Conservation (phyloP, 2,113 vertebrate species). For the Eptesicus fuscus region DNA sequence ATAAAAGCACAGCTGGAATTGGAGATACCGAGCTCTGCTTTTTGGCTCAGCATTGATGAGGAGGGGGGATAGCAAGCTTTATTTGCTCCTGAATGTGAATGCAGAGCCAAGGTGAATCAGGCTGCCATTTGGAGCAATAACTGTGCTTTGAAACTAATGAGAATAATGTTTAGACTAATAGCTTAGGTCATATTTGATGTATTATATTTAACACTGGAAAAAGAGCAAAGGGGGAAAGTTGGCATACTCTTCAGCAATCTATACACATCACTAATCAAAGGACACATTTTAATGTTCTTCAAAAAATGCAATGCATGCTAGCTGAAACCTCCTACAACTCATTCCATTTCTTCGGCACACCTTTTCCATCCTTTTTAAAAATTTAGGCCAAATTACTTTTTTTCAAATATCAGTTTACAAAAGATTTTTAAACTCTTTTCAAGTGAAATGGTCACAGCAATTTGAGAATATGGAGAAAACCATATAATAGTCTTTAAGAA, state of each 20-base stretch:
- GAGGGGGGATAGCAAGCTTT: neutral
- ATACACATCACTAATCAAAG: neutral
- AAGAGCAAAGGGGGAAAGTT: constrained; percentile 14
- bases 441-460: neutral
- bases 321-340: neutral
- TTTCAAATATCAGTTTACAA: neutral
- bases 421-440: neutral
- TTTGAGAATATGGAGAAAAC: neutral
- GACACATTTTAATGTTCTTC: constrained; percentile 27
- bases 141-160: constrained; percentile 59
- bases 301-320: neutral
- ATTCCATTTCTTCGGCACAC: neutral
- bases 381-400: neutral
- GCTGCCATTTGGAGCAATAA: constrained; percentile 12
- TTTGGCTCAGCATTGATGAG: neutral
- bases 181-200: constrained; percentile 38
- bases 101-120: constrained; percentile 27
- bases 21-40: constrained; percentile 14
- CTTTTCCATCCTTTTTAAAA: neutral
- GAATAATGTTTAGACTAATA: constrained; percentile 62
- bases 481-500: neutral
- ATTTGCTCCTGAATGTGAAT: constrained; percentile 13
- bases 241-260: constrained; percentile 27
- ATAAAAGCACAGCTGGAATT: constrained; percentile 56
- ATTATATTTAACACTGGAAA: constrained; percentile 45